Evolutionary conservation across 2,888 invertebrate genomes (phyloP), one percentile per base, ranked within the genome.

Genomic region (Brachynemurus nebulosus): DNA sequence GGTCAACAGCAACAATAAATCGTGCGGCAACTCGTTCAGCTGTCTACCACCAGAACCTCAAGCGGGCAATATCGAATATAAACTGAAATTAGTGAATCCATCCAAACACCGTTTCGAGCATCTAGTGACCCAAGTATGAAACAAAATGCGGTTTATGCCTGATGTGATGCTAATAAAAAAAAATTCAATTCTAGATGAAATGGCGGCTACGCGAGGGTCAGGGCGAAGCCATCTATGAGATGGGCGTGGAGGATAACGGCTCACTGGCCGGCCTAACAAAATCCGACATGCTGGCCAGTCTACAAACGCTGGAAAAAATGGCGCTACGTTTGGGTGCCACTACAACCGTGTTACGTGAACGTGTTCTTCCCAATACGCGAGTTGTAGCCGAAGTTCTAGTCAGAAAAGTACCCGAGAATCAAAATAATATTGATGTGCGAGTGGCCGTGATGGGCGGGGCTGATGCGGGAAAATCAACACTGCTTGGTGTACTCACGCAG

Each of bases 221-320:
- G 52, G 98, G 97, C 1, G 89, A 92, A 63, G 96, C 96, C 0
- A 90, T 98, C 50, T 98, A 99, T 67, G 93, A 96, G 65, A 86
- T 97, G 40, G 97, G 97, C 0, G 91, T 92, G 2, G 81, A 89
- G 46, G 92, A 91, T 65, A 86, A 83, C 56, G 95, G 95, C 0
- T 74, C 82, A 42, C 68, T 96, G 52, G 76, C 85, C 8, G 97
- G 97, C 3, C 72, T 97, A 5, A 77, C 80, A 1, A 77, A 80
- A 44, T 70, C 76, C 8, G 92, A 93, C 45, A 82, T 98, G 72
- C 74, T 78, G n/a, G 81, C 80, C 2, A 93, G 93, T 40, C 67
- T 97, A 47, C 73, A 74, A 45, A 90, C 95, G 0, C 70, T 97
- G 45, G 71, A 82, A 47, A 74, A 81, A 52, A 98, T 97, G 97